A percentile compares a stretch with the other conserved stretches of the same genome.
These are phyloP conservation scores for Strigops habroptila DNA, from an alignment of 2,113 vertebrate species.

Conservation along the genomic window DNA sequence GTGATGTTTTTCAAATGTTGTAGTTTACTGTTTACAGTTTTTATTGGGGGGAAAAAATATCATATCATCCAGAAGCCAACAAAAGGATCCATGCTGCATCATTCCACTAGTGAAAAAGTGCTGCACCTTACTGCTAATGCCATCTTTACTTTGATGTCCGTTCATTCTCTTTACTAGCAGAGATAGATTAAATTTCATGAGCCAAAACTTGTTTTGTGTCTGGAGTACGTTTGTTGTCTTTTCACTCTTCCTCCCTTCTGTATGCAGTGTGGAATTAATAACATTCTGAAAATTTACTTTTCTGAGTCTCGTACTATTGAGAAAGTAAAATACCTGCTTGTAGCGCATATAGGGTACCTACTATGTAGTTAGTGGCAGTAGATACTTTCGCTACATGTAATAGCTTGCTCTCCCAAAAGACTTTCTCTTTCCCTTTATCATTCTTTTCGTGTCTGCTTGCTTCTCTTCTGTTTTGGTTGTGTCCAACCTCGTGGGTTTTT, in stretches of 20 bases:
- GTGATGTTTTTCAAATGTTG: neutral
- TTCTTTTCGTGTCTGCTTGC: neutral
- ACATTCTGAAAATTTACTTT: neutral
- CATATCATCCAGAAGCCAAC: neutral
- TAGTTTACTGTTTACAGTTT: neutral
- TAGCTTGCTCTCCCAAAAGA: neutral
- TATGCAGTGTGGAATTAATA: neutral
- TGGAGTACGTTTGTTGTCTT: neutral
- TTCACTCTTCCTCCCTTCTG: neutral
- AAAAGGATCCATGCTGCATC: neutral
- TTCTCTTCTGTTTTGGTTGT: neutral
- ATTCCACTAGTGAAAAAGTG: neutral
- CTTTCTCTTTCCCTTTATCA: neutral
- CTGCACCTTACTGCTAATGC: neutral
- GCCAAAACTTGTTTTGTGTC: slow-evolving; percentile 12
- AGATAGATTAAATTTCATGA: slow-evolving; percentile 35
- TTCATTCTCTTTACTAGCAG: slow-evolving; percentile 42
- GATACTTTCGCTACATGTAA: neutral
- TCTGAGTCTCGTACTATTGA: neutral
- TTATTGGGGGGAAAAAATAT: neutral
- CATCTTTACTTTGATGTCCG: slow-evolving; percentile 8
- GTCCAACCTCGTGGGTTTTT: neutral
- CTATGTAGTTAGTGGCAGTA: neutral
- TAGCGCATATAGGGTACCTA: neutral
- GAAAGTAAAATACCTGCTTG: neutral